Percentiles rank a stretch among this genome's conserved stretches.
Evolutionary conservation across 2,888 invertebrate species (phyloP).

Genomic region (Scaptomyza parva): DNA sequence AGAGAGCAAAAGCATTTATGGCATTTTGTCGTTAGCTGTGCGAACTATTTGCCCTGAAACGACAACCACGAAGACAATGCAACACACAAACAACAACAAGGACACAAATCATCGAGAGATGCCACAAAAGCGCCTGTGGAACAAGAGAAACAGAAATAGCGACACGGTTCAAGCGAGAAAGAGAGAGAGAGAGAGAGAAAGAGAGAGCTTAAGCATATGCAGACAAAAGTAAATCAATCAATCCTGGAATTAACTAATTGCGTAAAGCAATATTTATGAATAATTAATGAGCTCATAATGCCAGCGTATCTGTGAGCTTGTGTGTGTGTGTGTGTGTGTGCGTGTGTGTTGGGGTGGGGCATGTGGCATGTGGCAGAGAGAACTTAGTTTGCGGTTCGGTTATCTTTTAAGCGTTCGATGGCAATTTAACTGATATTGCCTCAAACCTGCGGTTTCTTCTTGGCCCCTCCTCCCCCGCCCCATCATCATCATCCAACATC

Average conservation of each 20-base stretch:
- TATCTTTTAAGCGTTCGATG: conserved; percentile 60
- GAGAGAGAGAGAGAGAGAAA: not conserved
- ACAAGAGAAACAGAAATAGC: conserved; percentile 26
- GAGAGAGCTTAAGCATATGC: conserved; percentile 39
- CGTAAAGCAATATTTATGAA: conserved; percentile 82
- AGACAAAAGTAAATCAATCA: conserved; percentile 78
- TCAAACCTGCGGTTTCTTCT: conserved; percentile 34
- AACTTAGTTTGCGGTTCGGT: conserved; percentile 48
- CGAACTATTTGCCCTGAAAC: conserved; percentile 66
- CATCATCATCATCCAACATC: conserved; percentile 14
- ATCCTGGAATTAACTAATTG: conserved; percentile 80
- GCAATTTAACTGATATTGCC: conserved; percentile 20
- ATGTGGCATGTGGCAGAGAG: conserved; percentile 6
- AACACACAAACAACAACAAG: conserved; percentile 36
- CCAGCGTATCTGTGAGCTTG: conserved; percentile 16
- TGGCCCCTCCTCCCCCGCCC: too few relatives aligned
- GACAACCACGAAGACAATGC: conserved; percentile 60
- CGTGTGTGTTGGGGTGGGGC: not conserved
- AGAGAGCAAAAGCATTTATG: conserved; percentile 64
- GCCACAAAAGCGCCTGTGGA: conserved; percentile 41
- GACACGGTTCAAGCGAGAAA: not conserved
- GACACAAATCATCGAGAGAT: conserved; percentile 59
- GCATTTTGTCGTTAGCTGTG: conserved; percentile 68
- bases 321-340: not conserved
- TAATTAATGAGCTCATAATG: conserved; percentile 81